Conservation (phyloP, 2,113 vertebrate species). For the Morone chrysops region DNA sequence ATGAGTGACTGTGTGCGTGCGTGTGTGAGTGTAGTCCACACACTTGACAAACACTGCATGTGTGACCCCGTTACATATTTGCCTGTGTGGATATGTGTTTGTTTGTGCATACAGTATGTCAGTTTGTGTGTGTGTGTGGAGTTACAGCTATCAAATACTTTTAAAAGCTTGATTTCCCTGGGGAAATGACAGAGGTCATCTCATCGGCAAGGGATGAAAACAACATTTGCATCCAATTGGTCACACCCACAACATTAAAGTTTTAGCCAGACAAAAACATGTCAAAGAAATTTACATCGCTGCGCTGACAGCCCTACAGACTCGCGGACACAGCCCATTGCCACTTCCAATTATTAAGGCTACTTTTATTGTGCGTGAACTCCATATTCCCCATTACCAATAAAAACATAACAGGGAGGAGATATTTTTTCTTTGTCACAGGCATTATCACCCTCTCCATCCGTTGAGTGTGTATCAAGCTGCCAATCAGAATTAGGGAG, state of each 20-base stretch:
- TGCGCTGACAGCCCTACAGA: slow-evolving; percentile 91
- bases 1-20: neutral
- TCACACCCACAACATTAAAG: slow-evolving; percentile 95
- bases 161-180: slow-evolving; percentile 93
- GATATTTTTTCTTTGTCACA: slow-evolving; percentile 83
- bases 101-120: slow-evolving; percentile 44
- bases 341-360: slow-evolving; percentile 89
- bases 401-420: slow-evolving; percentile 89
- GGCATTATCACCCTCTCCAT: slow-evolving; percentile 84
- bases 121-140: slow-evolving; percentile 49
- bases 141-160: slow-evolving; percentile 87
- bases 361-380: slow-evolving; percentile 90
- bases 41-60: slow-evolving; percentile 23
- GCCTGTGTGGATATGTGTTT: slow-evolving; percentile 35
- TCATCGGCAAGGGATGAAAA: slow-evolving; percentile 96
- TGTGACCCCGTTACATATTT: slow-evolving; percentile 41
- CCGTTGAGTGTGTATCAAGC: slow-evolving; percentile 82
- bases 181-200: slow-evolving; percentile 94
- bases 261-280: slow-evolving; percentile 98
- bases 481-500: slow-evolving; percentile 88
- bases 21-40: neutral
- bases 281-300: slow-evolving; percentile 97
- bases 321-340: slow-evolving; percentile 85
- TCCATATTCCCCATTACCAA: slow-evolving; percentile 87
- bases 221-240: slow-evolving; percentile 99